Evolutionary conservation across 2,888 invertebrate species (phyloP), one percentile per base, ranked within the genome.

Genomic region (Volucella inflata): DNA sequence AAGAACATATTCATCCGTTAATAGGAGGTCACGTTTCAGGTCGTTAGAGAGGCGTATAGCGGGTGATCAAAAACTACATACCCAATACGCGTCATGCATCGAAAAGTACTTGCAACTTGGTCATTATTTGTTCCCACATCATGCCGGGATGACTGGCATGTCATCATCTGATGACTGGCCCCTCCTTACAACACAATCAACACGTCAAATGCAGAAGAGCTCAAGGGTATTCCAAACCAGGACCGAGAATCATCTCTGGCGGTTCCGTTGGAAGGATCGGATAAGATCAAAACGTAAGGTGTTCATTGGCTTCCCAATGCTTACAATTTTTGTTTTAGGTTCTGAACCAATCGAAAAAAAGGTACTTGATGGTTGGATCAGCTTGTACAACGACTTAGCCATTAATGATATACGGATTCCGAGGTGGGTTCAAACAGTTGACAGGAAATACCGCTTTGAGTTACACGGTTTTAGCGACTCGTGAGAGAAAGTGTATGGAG

Each of bases 401-500:
- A 2, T n/a, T n/a, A n/a, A n/a, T n/a, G n/a, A n/a, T n/a, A n/a
- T n/a, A n/a, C n/a, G n/a, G n/a, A n/a, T n/a, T n/a, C 21, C 21
- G 21, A 21, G 21, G 21, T 21, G 21, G 2, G 1, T 21, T 21
- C 21, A 21, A 21, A 21, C 2, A 21, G 2, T 21, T 21, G 21
- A 21, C n/a, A n/a, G n/a, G n/a, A n/a, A n/a, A n/a, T n/a, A n/a
- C 21, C 21, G 21, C 2, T 2, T 21, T 21, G 21, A 21, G 21
- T 21, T 21, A 21, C 21, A 21, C 21, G 21, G 21, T 2, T 76
- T 67, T n/a, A 51, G 65, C 14, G 76, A 76, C 38, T 55, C 72
- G 3, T 72, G 57, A 11, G 59, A 72, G 21, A 67, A 67, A 14
- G 67, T 60, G 8, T 71, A 48, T 48, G 75, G 53, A 17, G 57